Conservation (phyloP, 2,113 vertebrate genomes). For the Pyxicephalus adspersus region DNA sequence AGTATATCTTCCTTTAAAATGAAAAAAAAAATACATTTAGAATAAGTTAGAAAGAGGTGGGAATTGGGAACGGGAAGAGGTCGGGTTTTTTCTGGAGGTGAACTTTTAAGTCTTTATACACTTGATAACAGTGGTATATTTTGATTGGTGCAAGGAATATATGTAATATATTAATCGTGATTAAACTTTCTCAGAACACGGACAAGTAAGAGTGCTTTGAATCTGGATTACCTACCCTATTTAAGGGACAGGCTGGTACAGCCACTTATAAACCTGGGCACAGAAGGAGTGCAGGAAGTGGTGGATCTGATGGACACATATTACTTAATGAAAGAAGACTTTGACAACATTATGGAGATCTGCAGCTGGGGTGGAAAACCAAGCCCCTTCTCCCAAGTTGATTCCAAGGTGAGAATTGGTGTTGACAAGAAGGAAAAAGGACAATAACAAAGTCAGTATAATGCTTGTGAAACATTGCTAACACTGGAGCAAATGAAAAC, state of each 20-base stretch:
- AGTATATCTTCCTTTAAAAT: too few species aligned
- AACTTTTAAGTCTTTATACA: too few species aligned
- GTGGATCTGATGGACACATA: constrained; percentile 89
- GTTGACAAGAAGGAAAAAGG: too few species aligned
- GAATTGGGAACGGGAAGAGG: too few species aligned
- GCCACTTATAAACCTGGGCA: constrained; percentile 78
- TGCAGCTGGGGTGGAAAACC: constrained; percentile 85
- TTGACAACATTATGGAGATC: constrained; percentile 95
- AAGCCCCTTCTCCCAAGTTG: constrained; percentile 88
- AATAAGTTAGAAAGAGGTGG: too few species aligned
- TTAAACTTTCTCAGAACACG: constrained; percentile 76
- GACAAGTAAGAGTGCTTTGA: constrained; percentile 83
- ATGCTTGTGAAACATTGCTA: too few species aligned
- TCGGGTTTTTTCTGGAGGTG: too few species aligned
- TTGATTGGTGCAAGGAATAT: too few species aligned
- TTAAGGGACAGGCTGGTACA: constrained; percentile 80
- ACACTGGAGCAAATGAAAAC: too few species aligned
- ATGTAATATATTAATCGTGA: not conserved
- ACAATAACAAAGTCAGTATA: too few species aligned
- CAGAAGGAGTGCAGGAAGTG: constrained; percentile 80
- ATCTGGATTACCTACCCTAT: constrained; percentile 87
- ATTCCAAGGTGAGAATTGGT: constrained; percentile 83
- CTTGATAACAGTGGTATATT: too few species aligned
- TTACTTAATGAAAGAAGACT: constrained; percentile 88
- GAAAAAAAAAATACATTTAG: too few species aligned